These are phyloP conservation scores for Zophobas atratus DNA, from an alignment of 1,140 invertebrate genomes.

Conservation along the genomic window DNA sequence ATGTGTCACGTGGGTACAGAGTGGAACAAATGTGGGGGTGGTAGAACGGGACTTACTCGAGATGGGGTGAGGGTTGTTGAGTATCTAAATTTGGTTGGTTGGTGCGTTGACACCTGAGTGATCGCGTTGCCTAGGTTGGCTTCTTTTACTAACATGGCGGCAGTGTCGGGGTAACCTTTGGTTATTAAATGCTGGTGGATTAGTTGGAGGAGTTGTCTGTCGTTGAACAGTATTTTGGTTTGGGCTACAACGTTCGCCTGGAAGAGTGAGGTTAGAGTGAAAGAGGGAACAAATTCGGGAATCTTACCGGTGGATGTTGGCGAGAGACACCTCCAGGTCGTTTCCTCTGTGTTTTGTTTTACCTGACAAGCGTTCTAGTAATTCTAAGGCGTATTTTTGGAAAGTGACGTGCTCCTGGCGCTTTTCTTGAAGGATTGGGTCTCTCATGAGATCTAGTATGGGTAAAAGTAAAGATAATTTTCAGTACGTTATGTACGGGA, in stretches of 20 bases:
- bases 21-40: not conserved
- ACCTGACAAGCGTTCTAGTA: slow-evolving; percentile 93
- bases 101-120: slow-evolving; percentile 67
- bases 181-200: slow-evolving; percentile 90
- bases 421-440: slow-evolving; percentile 97
- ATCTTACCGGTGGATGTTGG: slow-evolving; percentile 85
- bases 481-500: no score
- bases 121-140: slow-evolving; percentile 73
- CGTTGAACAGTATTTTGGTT: slow-evolving; percentile 94
- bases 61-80: slow-evolving; percentile 67
- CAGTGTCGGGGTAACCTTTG: slow-evolving; percentile 83
- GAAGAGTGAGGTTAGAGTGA: slow-evolving; percentile 41
- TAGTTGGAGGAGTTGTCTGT: slow-evolving; percentile 92
- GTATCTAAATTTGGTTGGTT: slow-evolving; percentile 74
- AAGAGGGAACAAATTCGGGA: not conserved
- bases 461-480: no score
- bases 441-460: slow-evolving; percentile 87
- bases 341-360: slow-evolving; percentile 86
- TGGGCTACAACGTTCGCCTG: slow-evolving; percentile 96
- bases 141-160: slow-evolving; percentile 82
- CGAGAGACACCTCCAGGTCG: slow-evolving; percentile 87
- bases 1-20: not conserved
- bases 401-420: slow-evolving; percentile 95
- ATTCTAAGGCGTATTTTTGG: slow-evolving; percentile 93
- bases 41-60: slow-evolving; percentile 62